Evolutionary conservation across 2,113 vertebrate genomes (phyloP).

Genomic region (Aleadryas rufinucha): DNA sequence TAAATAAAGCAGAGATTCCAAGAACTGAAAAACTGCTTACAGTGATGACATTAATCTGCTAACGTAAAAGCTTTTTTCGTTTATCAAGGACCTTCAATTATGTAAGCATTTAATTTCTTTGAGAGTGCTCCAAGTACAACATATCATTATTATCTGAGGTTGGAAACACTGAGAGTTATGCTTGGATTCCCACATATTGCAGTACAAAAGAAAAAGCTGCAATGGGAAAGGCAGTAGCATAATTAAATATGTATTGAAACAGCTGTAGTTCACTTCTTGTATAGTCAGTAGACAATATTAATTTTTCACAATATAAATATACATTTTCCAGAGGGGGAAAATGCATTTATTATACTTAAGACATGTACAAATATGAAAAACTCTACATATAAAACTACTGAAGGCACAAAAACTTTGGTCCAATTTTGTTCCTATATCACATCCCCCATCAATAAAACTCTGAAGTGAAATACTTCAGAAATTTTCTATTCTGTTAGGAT

Average conservation of each 20-base stretch:
- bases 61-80: background rate
- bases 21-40: slow-evolving; percentile 18
- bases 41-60: background rate
- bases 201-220: background rate
- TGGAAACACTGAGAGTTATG: background rate
- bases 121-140: slow-evolving; percentile 11
- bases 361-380: slow-evolving; percentile 61
- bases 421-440: slow-evolving; percentile 45
- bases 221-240: slow-evolving; percentile 15
- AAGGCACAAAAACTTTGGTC: slow-evolving; percentile 90
- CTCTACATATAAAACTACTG: slow-evolving; percentile 57
- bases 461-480: slow-evolving; percentile 42
- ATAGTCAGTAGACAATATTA: slow-evolving; percentile 10
- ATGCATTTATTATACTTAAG: slow-evolving; percentile 49
- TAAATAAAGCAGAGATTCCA: slow-evolving; percentile 30
- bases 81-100: slow-evolving; percentile 12
- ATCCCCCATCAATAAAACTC: slow-evolving; percentile 25
- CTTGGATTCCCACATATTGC: background rate
- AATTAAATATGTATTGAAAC: slow-evolving; percentile 34
- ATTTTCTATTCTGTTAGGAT: slow-evolving; percentile 31
- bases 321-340: slow-evolving; percentile 1
- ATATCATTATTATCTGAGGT: background rate
- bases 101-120: background rate
- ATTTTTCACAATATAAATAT: slow-evolving; percentile 44
- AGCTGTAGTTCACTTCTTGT: slow-evolving; percentile 29